Evolutionary conservation across 1,140 invertebrate genomes (phyloP).

Genomic region (Centruroides sculpturatus): DNA sequence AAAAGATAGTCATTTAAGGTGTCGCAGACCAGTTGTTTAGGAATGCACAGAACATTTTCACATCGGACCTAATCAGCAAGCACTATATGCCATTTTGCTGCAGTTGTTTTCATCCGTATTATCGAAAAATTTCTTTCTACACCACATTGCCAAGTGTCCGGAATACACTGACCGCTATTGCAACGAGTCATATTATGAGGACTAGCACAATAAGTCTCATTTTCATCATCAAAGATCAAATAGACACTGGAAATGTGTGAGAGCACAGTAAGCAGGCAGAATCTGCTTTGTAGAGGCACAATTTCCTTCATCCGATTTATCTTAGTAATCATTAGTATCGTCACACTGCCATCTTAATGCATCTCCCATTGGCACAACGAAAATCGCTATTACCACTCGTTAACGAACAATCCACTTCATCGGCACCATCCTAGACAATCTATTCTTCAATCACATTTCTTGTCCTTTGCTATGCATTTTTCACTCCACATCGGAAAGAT

Average conservation of each 20-base stretch:
- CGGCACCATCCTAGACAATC: slow-evolving; percentile 38
- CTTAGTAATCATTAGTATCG: slow-evolving; percentile 18
- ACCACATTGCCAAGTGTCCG: slow-evolving; percentile 17
- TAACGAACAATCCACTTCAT: slow-evolving; percentile 28
- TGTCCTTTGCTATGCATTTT: slow-evolving; percentile 16
- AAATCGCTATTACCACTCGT: slow-evolving; percentile 11
- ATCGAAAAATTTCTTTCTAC: slow-evolving; percentile 30
- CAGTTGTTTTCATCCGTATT: slow-evolving; percentile 28
- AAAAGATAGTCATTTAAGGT: slow-evolving; percentile 39
- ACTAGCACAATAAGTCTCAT: too few relatives aligned
- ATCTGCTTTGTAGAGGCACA: slow-evolving; percentile 3
- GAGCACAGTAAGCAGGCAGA: too few relatives aligned
- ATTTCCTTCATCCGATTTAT: slow-evolving; percentile 17
- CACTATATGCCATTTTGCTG: slow-evolving; percentile 35
- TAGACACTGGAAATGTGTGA: too few relatives aligned
- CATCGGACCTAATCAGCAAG: slow-evolving; percentile 24
- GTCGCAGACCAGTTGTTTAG: slow-evolving; percentile 33
- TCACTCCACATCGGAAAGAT: slow-evolving; percentile 20
- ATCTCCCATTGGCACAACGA: slow-evolving; percentile 10
- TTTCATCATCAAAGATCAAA: too few relatives aligned
- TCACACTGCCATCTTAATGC: slow-evolving; percentile 28
- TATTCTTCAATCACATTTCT: slow-evolving; percentile 37
- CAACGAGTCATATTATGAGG: slow-evolving; percentile 34
- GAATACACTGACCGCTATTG: slow-evolving; percentile 30
- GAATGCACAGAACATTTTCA: neutral